These are phyloP conservation scores for Tringa solitaria DNA, from an alignment of 2,113 vertebrate species.

Conservation along the genomic window DNA sequence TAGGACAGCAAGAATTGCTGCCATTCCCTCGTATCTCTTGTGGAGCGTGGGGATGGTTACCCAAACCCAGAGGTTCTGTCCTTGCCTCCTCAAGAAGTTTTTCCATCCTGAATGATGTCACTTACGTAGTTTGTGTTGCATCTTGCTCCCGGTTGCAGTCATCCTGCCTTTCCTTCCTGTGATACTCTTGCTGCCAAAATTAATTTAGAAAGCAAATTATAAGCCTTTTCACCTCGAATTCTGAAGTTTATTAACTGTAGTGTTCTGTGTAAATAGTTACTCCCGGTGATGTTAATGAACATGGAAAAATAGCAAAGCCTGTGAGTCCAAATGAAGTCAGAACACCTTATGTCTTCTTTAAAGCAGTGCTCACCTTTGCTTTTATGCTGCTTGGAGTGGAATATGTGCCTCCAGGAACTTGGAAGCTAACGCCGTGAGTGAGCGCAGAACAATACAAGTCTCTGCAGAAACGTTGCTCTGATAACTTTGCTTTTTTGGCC, in stretches of 20 bases:
- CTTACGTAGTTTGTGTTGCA: not conserved
- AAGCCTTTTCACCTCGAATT: not conserved
- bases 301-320: not conserved
- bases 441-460: conserved; percentile 21
- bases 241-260: not conserved
- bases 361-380: conserved; percentile 3
- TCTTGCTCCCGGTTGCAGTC: conserved; percentile 32
- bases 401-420: conserved; percentile 40
- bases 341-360: not conserved
- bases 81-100: not conserved
- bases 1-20: not conserved
- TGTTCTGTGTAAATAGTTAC: not conserved
- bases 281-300: not conserved
- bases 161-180: conserved; percentile 22
- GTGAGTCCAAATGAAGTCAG: conserved; percentile 29
- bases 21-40: not conserved
- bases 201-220: not conserved
- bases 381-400: not conserved
- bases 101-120: conserved; percentile 23
- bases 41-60: not conserved
- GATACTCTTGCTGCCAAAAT: not conserved
- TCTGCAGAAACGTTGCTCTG: conserved; percentile 53
- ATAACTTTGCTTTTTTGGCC: conserved; percentile 57
- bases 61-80: not conserved
- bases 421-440: not conserved